Conservation (phyloP, 2,113 vertebrate species). For the Burhinus oedicnemus region DNA sequence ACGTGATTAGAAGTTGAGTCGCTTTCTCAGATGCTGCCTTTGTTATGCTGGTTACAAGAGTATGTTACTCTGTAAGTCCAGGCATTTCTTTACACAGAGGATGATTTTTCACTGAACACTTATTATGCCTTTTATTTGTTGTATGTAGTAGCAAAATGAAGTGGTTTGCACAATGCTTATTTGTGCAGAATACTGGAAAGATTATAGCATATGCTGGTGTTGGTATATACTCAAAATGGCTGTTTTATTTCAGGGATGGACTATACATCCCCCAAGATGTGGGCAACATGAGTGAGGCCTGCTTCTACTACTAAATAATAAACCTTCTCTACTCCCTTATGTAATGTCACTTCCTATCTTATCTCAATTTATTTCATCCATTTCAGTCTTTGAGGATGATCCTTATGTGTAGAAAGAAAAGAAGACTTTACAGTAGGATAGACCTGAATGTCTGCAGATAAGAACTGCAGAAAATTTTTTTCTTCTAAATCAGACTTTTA, state of each 20-base stretch:
- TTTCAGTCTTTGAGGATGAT: background rate
- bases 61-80: background rate
- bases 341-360: background rate
- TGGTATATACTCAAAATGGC: background rate
- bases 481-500: background rate
- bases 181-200: background rate
- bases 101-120: background rate
- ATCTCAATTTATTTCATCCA: background rate
- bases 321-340: background rate
- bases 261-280: background rate
- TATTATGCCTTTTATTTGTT: background rate
- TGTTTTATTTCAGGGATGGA: background rate
- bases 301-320: background rate
- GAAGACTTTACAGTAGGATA: background rate
- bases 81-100: background rate
- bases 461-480: background rate
- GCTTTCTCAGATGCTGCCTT: background rate
- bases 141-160: background rate
- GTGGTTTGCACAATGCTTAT: background rate
- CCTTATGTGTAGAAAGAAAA: background rate
- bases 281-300: background rate
- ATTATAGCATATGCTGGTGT: background rate
- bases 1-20: slow-evolving; percentile 18
- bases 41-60: slow-evolving; percentile 28
- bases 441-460: background rate